These are phyloP conservation scores for Centropyge bicolor DNA, from an alignment of 2,797 vertebrate species.

Conservation along the genomic window DNA sequence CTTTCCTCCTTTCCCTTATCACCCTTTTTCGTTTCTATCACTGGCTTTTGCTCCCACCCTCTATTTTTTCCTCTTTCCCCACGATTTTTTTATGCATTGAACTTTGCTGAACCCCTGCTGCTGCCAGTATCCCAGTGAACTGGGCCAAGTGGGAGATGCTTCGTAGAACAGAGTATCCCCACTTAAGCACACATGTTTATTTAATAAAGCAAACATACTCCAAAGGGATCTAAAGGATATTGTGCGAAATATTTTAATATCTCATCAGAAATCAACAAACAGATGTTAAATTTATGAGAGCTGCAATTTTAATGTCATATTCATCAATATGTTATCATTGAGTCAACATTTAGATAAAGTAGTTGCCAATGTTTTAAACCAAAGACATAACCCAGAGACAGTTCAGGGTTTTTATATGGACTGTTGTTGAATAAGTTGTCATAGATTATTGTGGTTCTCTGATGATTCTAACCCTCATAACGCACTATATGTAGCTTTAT, in stretches of 20 bases:
- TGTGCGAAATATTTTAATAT: conserved; percentile 25
- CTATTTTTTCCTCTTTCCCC: neutral
- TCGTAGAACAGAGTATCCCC: conserved; percentile 19
- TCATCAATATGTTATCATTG: conserved; percentile 43
- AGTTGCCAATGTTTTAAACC: neutral
- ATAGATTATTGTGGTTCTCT: neutral
- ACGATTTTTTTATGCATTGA: neutral
- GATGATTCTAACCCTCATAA: no score
- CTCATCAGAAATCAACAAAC: conserved; percentile 34
- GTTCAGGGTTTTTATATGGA: neutral
- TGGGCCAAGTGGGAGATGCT: conserved; percentile 11
- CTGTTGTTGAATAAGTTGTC: neutral
- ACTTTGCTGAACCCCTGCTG: conserved; percentile 43
- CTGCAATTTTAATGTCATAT: conserved; percentile 14
- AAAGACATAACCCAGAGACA: conserved; percentile 5
- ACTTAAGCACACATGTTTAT: conserved; percentile 47
- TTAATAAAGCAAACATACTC: conserved; percentile 39
- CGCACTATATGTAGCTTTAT: neutral
- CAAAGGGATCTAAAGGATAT: conserved; percentile 15
- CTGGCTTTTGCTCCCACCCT: conserved; percentile 33
- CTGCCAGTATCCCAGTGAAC: conserved; percentile 29
- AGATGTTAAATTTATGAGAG: conserved; percentile 30
- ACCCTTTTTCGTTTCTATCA: conserved; percentile 28
- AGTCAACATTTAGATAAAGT: conserved; percentile 50
- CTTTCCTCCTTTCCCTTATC: conserved; percentile 42